A percentile compares a stretch with the other conserved stretches of the same genome.
phyloP scores from a whole-genome alignment of 2,888 invertebrate genomes.

The Pyralis farinalis region DNA sequence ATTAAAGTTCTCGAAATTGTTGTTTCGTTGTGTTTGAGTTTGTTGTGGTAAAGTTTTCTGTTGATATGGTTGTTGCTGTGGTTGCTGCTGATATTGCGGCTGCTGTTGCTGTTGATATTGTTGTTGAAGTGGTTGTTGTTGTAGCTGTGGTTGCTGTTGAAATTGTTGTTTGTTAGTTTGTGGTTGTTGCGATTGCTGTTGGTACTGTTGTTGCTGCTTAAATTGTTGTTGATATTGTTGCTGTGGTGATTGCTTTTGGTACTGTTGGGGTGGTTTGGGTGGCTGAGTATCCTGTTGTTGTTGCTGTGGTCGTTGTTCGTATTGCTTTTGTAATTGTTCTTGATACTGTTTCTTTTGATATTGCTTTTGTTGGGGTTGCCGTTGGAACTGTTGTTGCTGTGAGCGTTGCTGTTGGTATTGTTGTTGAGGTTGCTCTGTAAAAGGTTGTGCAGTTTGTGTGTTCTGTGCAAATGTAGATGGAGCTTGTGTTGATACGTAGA shows the following conservation, averaged over 20 bases:
- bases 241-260: slow-evolving; percentile 7
- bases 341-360: slow-evolving; percentile 4
- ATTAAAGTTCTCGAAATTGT: slow-evolving; percentile 30
- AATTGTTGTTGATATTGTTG: slow-evolving; percentile 26
- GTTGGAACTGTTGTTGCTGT: slow-evolving; percentile 13
- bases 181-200: slow-evolving; percentile 9
- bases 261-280: slow-evolving; percentile 10
- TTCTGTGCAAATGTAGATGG: slow-evolving; percentile 45
- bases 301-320: slow-evolving; percentile 24
- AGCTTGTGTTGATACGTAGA: slow-evolving; percentile 47
- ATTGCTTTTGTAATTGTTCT: slow-evolving; percentile 9
- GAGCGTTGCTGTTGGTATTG: slow-evolving; percentile 16
- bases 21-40: slow-evolving; percentile 13
- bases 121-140: slow-evolving; percentile 5
- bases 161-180: not conserved
- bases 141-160: slow-evolving; percentile 10
- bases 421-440: slow-evolving; percentile 35
- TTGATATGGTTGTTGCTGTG: slow-evolving; percentile 9
- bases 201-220: not conserved
- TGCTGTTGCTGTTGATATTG: slow-evolving; percentile 11
- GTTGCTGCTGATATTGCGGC: slow-evolving; percentile 4
- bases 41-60: slow-evolving; percentile 6
- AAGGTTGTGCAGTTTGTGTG: slow-evolving; percentile 35
- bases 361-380: slow-evolving; percentile 22
- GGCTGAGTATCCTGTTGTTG: slow-evolving; percentile 13